A percentile compares a stretch with the other conserved stretches of the same genome.
Conservation (phyloP, 2,888 invertebrate genomes). For the Yponomeuta cagnagella region DNA sequence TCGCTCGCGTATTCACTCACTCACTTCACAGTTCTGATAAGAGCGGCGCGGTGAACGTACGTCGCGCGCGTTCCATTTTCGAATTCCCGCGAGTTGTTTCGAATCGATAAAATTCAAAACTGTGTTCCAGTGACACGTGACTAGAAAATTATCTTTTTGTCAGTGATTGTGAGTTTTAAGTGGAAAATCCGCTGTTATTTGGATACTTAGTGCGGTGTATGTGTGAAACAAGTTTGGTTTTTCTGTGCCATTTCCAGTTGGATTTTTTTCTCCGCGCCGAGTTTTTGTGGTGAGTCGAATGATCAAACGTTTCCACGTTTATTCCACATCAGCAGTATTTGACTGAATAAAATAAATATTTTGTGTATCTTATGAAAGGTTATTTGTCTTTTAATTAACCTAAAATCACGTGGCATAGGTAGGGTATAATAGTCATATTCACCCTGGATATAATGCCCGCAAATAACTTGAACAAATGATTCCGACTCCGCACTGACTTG, state of each 20-base stretch:
- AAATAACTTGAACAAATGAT: no score
- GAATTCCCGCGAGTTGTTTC: slow-evolving; percentile 44
- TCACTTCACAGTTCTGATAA: slow-evolving; percentile 56
- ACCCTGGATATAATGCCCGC: no score
- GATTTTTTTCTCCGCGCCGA: slow-evolving; percentile 45
- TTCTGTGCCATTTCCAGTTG: slow-evolving; percentile 47
- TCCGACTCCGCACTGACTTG: no score
- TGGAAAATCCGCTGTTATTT: neutral
- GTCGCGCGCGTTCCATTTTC: slow-evolving; percentile 22
- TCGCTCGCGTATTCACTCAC: slow-evolving; percentile 40
- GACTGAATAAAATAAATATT: neutral
- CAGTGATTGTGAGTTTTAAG: neutral
- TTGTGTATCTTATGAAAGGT: neutral
- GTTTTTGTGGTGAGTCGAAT: slow-evolving; percentile 60
- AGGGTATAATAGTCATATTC: no score
- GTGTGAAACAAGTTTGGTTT: slow-evolving; percentile 42
- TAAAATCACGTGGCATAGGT: no score
- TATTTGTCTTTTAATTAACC: no score
- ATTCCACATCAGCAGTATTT: neutral
- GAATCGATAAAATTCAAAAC: slow-evolving; percentile 26
- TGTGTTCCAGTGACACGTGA: neutral
- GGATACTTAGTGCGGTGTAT: neutral
- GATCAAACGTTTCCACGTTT: slow-evolving; percentile 23
- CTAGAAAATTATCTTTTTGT: neutral
- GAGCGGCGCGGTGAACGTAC: slow-evolving; percentile 35